Conservation (phyloP, 2,113 vertebrate genomes). For the Phrynosoma platyrhinos region DNA sequence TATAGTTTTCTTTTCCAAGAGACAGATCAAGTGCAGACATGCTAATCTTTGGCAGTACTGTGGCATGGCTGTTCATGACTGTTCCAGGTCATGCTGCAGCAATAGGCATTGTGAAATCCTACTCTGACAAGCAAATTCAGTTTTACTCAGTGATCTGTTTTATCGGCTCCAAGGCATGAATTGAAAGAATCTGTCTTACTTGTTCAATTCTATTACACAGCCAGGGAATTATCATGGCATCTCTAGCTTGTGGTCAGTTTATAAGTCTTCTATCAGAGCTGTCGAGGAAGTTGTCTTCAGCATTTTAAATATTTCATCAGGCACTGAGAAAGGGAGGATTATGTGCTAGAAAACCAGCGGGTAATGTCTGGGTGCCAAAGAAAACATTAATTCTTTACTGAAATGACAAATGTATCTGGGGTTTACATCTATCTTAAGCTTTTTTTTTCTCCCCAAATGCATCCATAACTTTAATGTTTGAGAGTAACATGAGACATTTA, state of each 20-base stretch:
- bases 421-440: not conserved
- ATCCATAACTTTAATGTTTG: conserved; percentile 4
- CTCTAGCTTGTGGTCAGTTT: conserved; percentile 51
- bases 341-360: conserved; percentile 58
- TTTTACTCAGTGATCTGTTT: not conserved
- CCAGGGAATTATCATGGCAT: conserved; percentile 31
- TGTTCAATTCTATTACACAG: conserved; percentile 31
- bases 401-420: conserved; percentile 38
- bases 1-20: not conserved
- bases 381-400: conserved; percentile 45
- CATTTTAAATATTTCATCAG: conserved; percentile 69
- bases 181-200: conserved; percentile 19
- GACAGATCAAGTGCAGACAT: conserved; percentile 25
- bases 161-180: conserved; percentile 44
- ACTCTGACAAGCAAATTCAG: conserved; percentile 62
- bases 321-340: conserved; percentile 48
- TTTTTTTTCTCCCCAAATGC: not conserved
- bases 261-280: conserved; percentile 47
- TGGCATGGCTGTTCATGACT: not conserved
- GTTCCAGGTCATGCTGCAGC: no score
- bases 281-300: conserved; percentile 60
- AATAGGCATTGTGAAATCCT: not conserved
- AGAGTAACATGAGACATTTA: not conserved
- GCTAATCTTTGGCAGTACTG: not conserved
- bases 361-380: conserved; percentile 29